Conservation (phyloP, 2,797 vertebrate species). For the Aulostomus chinensis region DNA sequence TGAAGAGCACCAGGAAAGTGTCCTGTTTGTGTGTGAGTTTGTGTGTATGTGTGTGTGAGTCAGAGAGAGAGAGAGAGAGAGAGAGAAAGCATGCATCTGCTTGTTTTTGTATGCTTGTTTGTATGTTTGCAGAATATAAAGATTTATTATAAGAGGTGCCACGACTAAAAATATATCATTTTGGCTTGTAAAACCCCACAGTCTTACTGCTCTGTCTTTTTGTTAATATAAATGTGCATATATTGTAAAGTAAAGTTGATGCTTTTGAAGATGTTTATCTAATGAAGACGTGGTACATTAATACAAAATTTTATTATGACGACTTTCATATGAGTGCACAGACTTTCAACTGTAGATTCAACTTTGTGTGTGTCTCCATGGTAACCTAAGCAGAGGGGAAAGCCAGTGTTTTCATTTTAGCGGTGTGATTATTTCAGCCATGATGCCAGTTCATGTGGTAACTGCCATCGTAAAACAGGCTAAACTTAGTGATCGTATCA, state of each 20-base stretch:
- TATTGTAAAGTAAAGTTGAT: constrained; percentile 57
- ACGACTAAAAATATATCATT: constrained; percentile 57
- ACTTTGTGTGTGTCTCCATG: constrained; percentile 44
- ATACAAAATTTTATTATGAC: constrained; percentile 51
- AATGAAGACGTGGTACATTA: constrained; percentile 69
- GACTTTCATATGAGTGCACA: constrained; percentile 55
- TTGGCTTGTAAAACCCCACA: constrained; percentile 41
- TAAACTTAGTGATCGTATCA: constrained; percentile 4
- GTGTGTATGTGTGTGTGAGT: constrained; percentile 14
- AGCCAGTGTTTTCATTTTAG: constrained; percentile 20
- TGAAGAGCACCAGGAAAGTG: constrained; percentile 70
- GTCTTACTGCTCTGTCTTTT: constrained; percentile 55
- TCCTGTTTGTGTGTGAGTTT: constrained; percentile 54
- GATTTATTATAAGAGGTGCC: constrained; percentile 65
- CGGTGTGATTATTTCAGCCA: constrained; percentile 24
- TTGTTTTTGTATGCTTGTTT: constrained; percentile 17
- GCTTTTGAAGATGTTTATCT: constrained; percentile 57
- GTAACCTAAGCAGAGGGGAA: constrained; percentile 37
- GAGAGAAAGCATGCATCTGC: background rate
- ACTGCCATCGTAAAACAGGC: constrained; percentile 14
- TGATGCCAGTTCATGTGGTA: constrained; percentile 18
- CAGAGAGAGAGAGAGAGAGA: background rate
- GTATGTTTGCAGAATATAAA: constrained; percentile 46
- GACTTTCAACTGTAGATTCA: constrained; percentile 39
- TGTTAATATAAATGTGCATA: constrained; percentile 62